A percentile compares a stretch with the other conserved stretches of the same genome.
phyloP scores from a whole-genome alignment of 2,113 vertebrate species.

The Rhea pennata region DNA sequence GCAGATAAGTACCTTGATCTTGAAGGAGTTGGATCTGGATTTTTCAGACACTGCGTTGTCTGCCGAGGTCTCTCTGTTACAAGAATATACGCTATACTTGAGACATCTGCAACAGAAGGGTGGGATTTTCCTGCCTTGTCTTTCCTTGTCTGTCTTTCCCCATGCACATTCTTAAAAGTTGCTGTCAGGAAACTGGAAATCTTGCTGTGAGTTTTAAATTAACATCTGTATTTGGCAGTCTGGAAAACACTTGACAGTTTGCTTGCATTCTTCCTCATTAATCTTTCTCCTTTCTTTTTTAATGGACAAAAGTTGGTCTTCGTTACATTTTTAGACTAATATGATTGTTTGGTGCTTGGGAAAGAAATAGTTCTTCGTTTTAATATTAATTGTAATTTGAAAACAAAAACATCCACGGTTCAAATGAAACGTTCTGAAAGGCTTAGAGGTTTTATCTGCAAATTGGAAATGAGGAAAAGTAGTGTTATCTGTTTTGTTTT shows the following conservation, averaged over 20 bases:
- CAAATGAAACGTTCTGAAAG: background rate
- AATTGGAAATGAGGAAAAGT: background rate
- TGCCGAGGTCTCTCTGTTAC: background rate
- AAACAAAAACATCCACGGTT: background rate
- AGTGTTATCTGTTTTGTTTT: background rate
- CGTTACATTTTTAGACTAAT: background rate
- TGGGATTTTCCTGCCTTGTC: background rate
- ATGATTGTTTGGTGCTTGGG: background rate
- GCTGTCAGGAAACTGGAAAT: background rate
- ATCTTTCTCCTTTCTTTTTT: background rate
- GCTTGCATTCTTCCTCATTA: background rate
- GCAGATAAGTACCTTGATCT: background rate
- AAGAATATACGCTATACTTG: background rate
- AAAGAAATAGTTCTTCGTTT: background rate
- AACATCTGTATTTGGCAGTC: background rate
- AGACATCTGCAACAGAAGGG: background rate
- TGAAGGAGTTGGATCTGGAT: background rate
- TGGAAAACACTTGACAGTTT: background rate
- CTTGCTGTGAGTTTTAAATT: background rate
- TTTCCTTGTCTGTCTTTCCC: background rate
- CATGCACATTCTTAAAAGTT: background rate
- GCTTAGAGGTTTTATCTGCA: background rate
- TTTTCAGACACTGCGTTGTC: background rate
- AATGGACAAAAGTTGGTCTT: background rate
- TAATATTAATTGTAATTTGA: background rate